Evolutionary conservation across 2,797 vertebrate genomes (phyloP), one percentile per base, ranked within the genome.

Genomic region (Denticeps clupeoides): DNA sequence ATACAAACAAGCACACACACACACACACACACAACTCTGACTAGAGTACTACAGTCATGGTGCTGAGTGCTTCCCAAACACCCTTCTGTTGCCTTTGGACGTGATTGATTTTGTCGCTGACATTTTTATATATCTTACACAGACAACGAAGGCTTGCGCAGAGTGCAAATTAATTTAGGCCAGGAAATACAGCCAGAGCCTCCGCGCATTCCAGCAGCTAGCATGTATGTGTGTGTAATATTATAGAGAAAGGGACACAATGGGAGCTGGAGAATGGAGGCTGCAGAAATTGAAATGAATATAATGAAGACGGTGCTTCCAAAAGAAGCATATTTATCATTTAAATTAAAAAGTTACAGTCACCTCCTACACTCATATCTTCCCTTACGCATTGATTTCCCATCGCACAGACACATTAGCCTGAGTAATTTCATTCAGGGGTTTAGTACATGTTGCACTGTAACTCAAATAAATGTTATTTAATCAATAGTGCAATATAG

Each of bases 381-480:
- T 43, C 23, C 42, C 41, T 51, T 37, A 53, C 47, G 22, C 41
- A 77, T 71, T 59, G 73, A 78, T 75, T 78, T 68, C 56, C 62
- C 49, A 56, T 68, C 71, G 61, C 19, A 45, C 13, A 1, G 58
- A 74, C 68, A 73, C 61, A 58, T 70, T 55, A 56, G 65, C 51
- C 56, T 54, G 62, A 75, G 65, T 73, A 71, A 73, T 75, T 72
- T 70, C 64, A 67, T 62, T 63, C 54, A 29, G 58, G 59, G 65
- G 77, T 79, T 74, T 75, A 74, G 58, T 65, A 58, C 59, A 68
- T 25, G 63, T 71, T 71, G 56, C 64, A 61, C 62, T 67, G 64
- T 62, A 64, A 65, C 64, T 74, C 67, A 67, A 73, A 75, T 78
- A 71, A 74, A 80, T 75, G 66, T 67, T 73, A 74, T 70, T 70